Base-by-base conservation (phyloP, 2,888 invertebrate genomes). In the Brachyptera putata region DNA sequence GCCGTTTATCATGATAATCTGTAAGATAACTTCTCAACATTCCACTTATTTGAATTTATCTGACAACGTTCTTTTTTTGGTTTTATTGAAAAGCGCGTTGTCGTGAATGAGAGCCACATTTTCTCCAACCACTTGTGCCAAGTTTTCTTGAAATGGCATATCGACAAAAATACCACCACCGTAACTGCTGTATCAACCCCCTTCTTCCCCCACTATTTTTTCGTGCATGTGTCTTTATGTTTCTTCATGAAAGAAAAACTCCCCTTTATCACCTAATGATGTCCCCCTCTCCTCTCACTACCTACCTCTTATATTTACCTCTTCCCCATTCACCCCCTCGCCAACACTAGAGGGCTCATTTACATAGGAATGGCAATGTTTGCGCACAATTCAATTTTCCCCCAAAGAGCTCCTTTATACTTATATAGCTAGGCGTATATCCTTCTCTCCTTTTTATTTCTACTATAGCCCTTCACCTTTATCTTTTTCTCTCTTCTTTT, bases 291-390 rank as follows among this genome's bases (percentile, higher is more conserved):
- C n/a, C 18, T 21, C 16, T 22, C n/a, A n/a, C 36, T 36, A 53
- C 9, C 53, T 11, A 14, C 21, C 25, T 34, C 50, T 21, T 5
- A 14, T 4, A n/a, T 21, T 43, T 43, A 16, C 53, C 34, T 34
- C 53, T 36, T 36, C 3, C 34, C 36, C 18, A 18, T 3, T 36
- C 34, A 7, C 36, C 21, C 53, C 7, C 53, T n/a, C 37, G 14
- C 21, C 46, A 22, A 3, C 46, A n/a, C 46, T 1, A 24, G 21
- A 2, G n/a, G 9, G 5, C 53, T 53, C 53, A 53, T 53, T 53
- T 53, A 53, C 53, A 53, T 53, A 34, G 53, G 53, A 53, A 53
- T 53, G 53, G 53, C 53, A 36, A 53, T 53, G 53, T 53, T 53
- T 53, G 30, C 53, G 53, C 34, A 34, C 53, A 36, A 53, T 53